Evolutionary conservation across 2,888 invertebrate genomes (phyloP), one percentile per base, ranked within the genome.

Genomic region (Philaethria dido): DNA sequence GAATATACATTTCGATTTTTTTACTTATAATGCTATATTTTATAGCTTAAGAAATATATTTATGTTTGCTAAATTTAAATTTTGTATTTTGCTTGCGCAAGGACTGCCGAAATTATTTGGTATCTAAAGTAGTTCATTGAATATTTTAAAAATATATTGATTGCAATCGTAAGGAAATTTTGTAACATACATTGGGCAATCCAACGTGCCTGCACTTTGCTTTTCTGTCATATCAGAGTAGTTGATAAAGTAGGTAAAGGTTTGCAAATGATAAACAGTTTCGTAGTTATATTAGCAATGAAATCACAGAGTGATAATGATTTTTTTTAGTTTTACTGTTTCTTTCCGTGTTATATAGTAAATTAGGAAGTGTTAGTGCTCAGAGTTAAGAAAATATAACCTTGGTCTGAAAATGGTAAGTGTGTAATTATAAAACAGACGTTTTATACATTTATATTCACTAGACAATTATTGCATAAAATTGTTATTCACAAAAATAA

Each of bases 331-430:
- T 18, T 33, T 36, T 62, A 20, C 14, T 18, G 33, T 54, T 13
- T 61, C 20, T 68, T 1, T 55, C 20, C 20, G 65, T 65, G 29
- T 36, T 33, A 20, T 65, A 57, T 39, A 33, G 20, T 14, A 25
- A 59, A 64, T 59, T 55, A 36, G 16, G 18, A 22, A 50, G 42
- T 54, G 42, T n/a, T 52, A 66, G 62, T 64, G 64, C 29, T 65
- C 44, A 57, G 29, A 64, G 20, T 33, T 54, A 62, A 66, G 62
- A 60, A 59, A 66, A 62, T 72, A 69, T 75, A 75, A 75, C 75
- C 74, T 77, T 75, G 75, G 74, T 71, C 66, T 70, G 65, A 72
- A 74, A 75, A 74, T 76, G 73, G 77, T 78, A 66, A 73, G 77
- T 73, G 62, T 70, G 67, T 67, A 64, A 36, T 57, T 52, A 52